These are phyloP conservation scores for Scaptomyza montana DNA, from an alignment of 1,140 invertebrate species.

Conservation along the genomic window DNA sequence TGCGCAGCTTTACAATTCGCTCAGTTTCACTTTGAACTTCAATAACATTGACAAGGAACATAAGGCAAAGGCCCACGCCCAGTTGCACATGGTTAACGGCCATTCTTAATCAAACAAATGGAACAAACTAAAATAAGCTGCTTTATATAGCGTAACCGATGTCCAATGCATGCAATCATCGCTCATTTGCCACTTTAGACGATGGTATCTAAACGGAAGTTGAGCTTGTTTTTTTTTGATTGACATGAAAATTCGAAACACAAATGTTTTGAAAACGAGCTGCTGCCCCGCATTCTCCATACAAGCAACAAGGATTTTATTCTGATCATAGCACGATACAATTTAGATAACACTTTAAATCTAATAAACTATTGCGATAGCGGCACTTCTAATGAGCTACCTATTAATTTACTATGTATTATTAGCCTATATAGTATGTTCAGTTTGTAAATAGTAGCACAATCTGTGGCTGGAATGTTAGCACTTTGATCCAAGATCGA, in stretches of 20 bases:
- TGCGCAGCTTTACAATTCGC: constrained; percentile 28
- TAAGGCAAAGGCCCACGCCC: neutral
- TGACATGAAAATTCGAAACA: neutral
- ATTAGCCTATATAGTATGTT: constrained; percentile 17
- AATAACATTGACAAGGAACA: constrained; percentile 21
- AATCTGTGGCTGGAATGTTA: constrained; percentile 71
- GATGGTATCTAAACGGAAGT: constrained; percentile 23
- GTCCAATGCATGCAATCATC: constrained; percentile 6
- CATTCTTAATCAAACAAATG: constrained; percentile 28
- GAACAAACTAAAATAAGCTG: too few relatives aligned
- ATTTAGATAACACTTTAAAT: constrained; percentile 4
- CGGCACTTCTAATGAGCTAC: neutral
- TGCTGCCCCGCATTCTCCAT: neutral
- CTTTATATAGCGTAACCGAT: neutral
- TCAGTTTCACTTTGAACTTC: constrained; percentile 9
- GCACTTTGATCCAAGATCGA: constrained; percentile 26
- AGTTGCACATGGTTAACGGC: neutral
- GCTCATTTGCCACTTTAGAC: constrained; percentile 21
- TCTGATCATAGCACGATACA: constrained; percentile 4
- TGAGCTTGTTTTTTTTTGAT: constrained; percentile 7
- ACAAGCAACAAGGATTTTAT: constrained; percentile 1
- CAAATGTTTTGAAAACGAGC: neutral
- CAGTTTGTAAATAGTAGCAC: constrained; percentile 15
- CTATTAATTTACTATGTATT: neutral
- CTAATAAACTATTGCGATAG: neutral